Conservation (phyloP, 2,797 vertebrate genomes). For the Myotis pilosus region DNA sequence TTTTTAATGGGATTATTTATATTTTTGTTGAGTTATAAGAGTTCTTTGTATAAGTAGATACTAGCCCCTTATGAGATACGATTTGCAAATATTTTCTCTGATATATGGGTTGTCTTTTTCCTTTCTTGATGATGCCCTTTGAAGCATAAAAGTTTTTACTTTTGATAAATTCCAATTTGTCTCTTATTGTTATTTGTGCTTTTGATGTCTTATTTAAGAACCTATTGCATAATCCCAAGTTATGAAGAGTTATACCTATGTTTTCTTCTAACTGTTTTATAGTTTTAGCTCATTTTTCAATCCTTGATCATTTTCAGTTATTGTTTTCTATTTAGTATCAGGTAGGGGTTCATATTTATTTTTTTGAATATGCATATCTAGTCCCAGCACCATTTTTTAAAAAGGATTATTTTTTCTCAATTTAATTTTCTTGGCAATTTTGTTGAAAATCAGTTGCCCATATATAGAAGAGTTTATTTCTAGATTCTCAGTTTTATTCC, state of each 20-base stretch:
- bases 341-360: background rate
- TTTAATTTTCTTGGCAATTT: slow-evolving; percentile 6
- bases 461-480: background rate
- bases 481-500: background rate
- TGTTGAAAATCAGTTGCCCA: background rate
- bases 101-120: background rate
- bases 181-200: slow-evolving; percentile 7
- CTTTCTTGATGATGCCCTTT: slow-evolving; percentile 24
- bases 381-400: slow-evolving; percentile 32
- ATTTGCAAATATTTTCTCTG: slow-evolving; percentile 17
- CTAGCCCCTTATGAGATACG: background rate
- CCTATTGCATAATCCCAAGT: background rate
- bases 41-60: background rate
- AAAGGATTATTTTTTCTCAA: background rate
- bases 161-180: background rate
- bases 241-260: background rate
- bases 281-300: background rate
- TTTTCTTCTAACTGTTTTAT: background rate
- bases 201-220: background rate
- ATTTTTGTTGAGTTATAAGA: background rate
- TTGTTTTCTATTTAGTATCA: slow-evolving; percentile 34
- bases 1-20: background rate
- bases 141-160: background rate
- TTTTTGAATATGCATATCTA: background rate
- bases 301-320: slow-evolving; percentile 18